Base-by-base conservation (phyloP, 2,113 vertebrate species). In the Seriola rivoliana region DNA sequence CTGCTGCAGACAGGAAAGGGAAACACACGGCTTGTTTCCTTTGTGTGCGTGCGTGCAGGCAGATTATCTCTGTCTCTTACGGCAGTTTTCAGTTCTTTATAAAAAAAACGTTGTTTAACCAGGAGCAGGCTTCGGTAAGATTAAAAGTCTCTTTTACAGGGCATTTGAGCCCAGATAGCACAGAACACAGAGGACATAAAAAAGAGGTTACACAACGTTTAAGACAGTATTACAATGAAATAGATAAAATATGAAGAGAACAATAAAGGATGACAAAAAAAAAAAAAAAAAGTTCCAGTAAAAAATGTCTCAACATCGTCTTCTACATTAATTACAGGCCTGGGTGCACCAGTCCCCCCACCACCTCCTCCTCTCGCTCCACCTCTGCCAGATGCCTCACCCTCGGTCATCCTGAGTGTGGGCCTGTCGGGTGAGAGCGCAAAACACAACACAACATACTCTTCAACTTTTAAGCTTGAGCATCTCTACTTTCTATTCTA, bases 331-430 rank as follows among this genome's bases (percentile, higher is more conserved):
- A 92, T 87, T 21, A 6, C 88, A 98, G 97, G 93, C 23, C 92
- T 91, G 5, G 92, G 91, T 71, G 93, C 91, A 40, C 87, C 75
- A 44, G 57, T 77, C 10, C 92, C 92, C 65, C 94, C 93, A 34
- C 94, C 95, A 0, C 94, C 93, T 1, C 94, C 95, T 34, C 92
- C 94, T 60, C 83, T 71, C 5, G 93, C 95, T 58, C 98, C 97
- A 0, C 98, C 97, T 3, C 93, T 98, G 55, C 96, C 97, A 0
- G 97, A 95, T 0, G 84, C 96, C n/a, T 96, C 96, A 3, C 97
- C 97, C 17, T 98, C 97, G 8, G 95, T 99, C 48, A 95, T 99
- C 63, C 92, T 99, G 81, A 99, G 95, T 6, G 75, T 96, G 0
- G 97, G 98, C 81, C 95, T 99, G 59, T 98, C 98, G 81, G 98